Conservation (phyloP, 2,888 invertebrate genomes). For the Ptychoptera contaminata region DNA sequence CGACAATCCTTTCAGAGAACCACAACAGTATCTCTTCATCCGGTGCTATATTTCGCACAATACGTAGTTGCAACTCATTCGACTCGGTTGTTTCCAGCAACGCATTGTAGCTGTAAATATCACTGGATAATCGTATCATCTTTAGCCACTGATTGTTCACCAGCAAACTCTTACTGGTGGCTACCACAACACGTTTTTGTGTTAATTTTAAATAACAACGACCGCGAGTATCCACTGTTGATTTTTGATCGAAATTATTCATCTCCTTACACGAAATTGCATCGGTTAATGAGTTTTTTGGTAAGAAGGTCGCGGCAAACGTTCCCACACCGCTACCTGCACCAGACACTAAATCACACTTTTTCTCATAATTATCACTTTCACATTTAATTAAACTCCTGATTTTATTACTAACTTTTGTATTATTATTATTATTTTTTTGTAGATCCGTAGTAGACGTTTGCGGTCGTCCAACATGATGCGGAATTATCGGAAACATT, state of each 20-base stretch:
- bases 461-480: slow-evolving; percentile 1
- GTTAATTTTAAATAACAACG: neutral
- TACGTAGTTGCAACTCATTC: slow-evolving; percentile 24
- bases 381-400: slow-evolving; percentile 2
- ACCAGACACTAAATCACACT: neutral
- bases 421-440: neutral
- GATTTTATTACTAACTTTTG: neutral
- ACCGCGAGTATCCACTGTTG: neutral
- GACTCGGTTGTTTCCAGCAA: slow-evolving; percentile 20
- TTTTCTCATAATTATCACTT: slow-evolving; percentile 6
- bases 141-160: slow-evolving; percentile 18
- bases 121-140: slow-evolving; percentile 35
- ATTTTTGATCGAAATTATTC: neutral
- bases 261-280: slow-evolving; percentile 7
- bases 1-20: slow-evolving; percentile 64
- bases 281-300: slow-evolving; percentile 9
- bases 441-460: neutral
- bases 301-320: slow-evolving; percentile 8
- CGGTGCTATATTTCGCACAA: slow-evolving; percentile 31
- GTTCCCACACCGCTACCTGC: slow-evolving; percentile 8
- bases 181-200: slow-evolving; percentile 1
- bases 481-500: slow-evolving; percentile 11
- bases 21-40: slow-evolving; percentile 64
- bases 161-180: neutral
- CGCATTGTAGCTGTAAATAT: slow-evolving; percentile 39